phyloP scores from a whole-genome alignment of 2,113 vertebrate species.

The Forbesichthys papilliferus region DNA sequence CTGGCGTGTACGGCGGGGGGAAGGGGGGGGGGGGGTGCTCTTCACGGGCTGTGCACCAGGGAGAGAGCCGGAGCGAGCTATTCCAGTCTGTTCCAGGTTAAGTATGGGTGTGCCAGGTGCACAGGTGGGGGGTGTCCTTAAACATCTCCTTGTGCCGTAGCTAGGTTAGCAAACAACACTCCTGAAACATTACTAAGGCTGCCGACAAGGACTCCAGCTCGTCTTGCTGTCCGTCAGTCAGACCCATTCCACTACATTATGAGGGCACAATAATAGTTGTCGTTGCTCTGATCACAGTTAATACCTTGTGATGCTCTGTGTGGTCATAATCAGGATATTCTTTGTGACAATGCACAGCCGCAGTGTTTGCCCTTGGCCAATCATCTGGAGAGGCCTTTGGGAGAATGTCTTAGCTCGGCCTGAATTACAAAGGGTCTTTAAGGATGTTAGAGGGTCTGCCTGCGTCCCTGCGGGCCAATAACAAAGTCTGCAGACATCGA shows the following conservation, averaged over 20 bases:
- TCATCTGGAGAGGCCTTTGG: constrained; percentile 16
- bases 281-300: constrained; percentile 9
- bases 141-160: too few relatives aligned
- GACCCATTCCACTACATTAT: too few relatives aligned
- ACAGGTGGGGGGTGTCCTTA: background rate
- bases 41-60: constrained; percentile 12
- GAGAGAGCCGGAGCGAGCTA: constrained; percentile 8
- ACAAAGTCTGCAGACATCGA: constrained; percentile 47
- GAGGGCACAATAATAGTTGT: constrained; percentile 1
- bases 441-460: constrained; percentile 35
- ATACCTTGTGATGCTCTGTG: constrained; percentile 19
- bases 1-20: background rate
- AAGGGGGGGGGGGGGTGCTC: background rate
- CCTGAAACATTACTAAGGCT: too few relatives aligned
- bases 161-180: too few relatives aligned
- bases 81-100: constrained; percentile 15
- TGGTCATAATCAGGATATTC: constrained; percentile 7
- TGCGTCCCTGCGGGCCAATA: constrained; percentile 47
- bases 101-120: constrained; percentile 4
- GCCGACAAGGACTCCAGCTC: too few relatives aligned
- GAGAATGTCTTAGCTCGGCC: constrained; percentile 7
- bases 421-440: constrained; percentile 34
- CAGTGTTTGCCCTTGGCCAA: background rate
- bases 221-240: too few relatives aligned
- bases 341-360: constrained; percentile 6